Evolutionary conservation across 2,797 vertebrate genomes (phyloP), one percentile per base, ranked within the genome.

Genomic region (Urosaurus nigricauda): DNA sequence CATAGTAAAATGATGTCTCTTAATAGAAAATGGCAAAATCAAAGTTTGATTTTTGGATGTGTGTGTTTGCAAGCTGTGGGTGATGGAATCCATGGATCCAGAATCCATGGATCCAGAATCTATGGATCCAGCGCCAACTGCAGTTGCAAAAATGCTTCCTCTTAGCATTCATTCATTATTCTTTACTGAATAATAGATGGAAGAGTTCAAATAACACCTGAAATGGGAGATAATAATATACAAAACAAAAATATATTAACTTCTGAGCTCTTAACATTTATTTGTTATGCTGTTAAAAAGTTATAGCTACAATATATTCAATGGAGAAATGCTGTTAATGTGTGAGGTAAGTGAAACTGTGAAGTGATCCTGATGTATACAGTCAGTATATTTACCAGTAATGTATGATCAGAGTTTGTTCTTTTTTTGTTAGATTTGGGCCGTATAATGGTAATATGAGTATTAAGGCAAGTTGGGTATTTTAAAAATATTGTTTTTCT

Each of bases 401-500:
- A 32, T 68, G 0, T 68, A 12, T 68, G 29, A 26, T 68, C 26
- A 12, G 26, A 68, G 65, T 68, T 68, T 32, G 29, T 32, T 68
- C 29, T 68, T 68, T 68, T 53, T 68, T 32, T 11, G 12, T 29
- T 65, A 65, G 8, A 65, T 65, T 65, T 65, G 17, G 56, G 17
- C 56, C 40, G 47, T 77, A 16, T 77, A 21, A 47, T 77, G 40
- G 40, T 43, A 26, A 43, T 19, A 12, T 47, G 21, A 77, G 11
- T 26, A 11, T 77, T 74, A 74, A 74, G 19, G 35, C 73, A 74
- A 40, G 16, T 21, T 37, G 71, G 7, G 7, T 17, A 37, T 37
- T 74, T 37, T 1, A 37, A 74, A 74, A 40, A 70, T 13, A 12
- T 21, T 29, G 7, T 17, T 58, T 87, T 95, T 92, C 96, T 97